Conservation (phyloP, 2,797 vertebrate genomes). For the Spea hammondii region DNA sequence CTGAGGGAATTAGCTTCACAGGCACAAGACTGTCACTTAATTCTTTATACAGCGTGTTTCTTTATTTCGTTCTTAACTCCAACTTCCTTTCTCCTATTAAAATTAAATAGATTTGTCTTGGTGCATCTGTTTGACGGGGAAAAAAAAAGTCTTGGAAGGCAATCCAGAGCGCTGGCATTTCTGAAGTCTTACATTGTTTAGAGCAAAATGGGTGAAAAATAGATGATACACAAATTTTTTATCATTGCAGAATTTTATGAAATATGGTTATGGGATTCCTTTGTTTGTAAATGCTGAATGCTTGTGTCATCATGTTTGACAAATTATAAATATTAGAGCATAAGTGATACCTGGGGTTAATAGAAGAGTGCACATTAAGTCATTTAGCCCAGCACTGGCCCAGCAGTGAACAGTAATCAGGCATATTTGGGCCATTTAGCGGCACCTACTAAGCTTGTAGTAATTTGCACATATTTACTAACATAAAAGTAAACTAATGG, state of each 20-base stretch:
- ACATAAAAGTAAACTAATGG: too few relatives aligned
- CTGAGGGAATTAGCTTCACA: slow-evolving; percentile 64
- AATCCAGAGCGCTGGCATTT: neutral
- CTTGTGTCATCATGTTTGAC: neutral
- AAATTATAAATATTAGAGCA: neutral
- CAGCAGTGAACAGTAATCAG: too few relatives aligned
- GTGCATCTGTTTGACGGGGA: slow-evolving; percentile 9
- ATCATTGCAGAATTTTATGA: neutral
- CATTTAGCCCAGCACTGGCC: too few relatives aligned
- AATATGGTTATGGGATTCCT: neutral
- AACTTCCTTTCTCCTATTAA: slow-evolving; percentile 36
- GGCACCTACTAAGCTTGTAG: too few relatives aligned
- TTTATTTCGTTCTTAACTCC: slow-evolving; percentile 36
- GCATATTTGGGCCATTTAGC: too few relatives aligned
- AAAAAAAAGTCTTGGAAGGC: slow-evolving; percentile 10
- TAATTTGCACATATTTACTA: too few relatives aligned
- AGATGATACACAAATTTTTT: neutral
- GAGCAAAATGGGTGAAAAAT: neutral
- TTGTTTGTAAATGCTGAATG: neutral
- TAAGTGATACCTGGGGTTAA: too few relatives aligned
- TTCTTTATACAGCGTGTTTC: slow-evolving; percentile 24
- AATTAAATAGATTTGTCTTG: slow-evolving; percentile 20
- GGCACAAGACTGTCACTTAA: slow-evolving; percentile 54
- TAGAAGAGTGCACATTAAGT: too few relatives aligned
- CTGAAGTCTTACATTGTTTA: neutral